These are phyloP conservation scores for Pithys albifrons DNA, from an alignment of 2,113 vertebrate species.

Conservation along the genomic window DNA sequence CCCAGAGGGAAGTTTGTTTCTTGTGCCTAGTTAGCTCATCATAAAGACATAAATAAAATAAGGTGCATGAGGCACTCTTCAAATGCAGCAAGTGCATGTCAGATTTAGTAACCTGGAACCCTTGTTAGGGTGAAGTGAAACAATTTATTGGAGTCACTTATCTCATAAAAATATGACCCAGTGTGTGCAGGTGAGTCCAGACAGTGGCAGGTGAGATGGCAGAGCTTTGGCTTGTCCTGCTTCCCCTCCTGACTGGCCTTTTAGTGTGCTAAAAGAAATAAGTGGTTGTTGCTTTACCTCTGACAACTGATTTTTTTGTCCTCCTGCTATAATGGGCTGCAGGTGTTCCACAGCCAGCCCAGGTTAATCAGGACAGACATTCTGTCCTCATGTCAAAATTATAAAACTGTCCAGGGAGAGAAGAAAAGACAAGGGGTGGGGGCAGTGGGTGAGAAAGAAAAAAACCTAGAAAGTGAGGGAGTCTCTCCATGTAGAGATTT, in stretches of 20 bases:
- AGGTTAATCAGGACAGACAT: constrained; percentile 62
- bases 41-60: not conserved
- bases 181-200: not conserved
- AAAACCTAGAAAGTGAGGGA: not conserved
- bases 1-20: not conserved
- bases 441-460: not conserved
- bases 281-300: constrained; percentile 44
- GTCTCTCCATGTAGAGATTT: constrained; percentile 70
- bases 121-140: not conserved
- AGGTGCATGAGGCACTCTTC: not conserved
- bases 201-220: not conserved
- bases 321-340: constrained; percentile 52
- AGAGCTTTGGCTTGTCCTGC: not conserved
- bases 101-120: not conserved
- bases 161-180: not conserved
- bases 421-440: constrained; percentile 13
- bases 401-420: constrained; percentile 63
- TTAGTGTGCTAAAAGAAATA: not conserved
- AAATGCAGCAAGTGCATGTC: not conserved
- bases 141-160: not conserved
- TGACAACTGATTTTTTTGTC: constrained; percentile 4
- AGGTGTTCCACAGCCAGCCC: constrained; percentile 65
- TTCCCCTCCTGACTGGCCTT: not conserved
- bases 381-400: constrained; percentile 60
- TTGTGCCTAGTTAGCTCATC: not conserved